phyloP scores from a whole-genome alignment of 1,140 invertebrate species.

The Ptiloglossa arizonensis region DNA sequence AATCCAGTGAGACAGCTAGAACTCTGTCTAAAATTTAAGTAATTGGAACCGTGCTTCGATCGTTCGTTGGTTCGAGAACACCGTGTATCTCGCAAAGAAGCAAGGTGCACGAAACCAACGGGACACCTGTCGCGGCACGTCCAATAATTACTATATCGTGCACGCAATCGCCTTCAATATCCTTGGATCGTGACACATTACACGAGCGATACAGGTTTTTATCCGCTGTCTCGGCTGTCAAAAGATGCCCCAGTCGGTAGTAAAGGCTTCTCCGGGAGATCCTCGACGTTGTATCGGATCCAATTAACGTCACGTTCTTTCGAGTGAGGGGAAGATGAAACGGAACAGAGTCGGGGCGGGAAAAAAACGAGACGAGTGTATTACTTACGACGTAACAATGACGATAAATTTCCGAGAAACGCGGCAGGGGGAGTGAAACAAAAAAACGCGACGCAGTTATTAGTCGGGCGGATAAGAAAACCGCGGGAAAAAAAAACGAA shows the following conservation, averaged over 20 bases:
- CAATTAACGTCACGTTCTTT: slow-evolving; percentile 30
- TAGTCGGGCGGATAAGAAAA: not conserved
- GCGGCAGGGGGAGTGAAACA: not conserved
- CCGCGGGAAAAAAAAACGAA: not conserved
- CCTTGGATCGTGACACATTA: not conserved
- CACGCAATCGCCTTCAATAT: too few species aligned
- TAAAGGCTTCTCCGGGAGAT: not conserved
- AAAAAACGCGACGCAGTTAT: not conserved
- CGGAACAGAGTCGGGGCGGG: too few species aligned
- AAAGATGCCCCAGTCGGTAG: not conserved
- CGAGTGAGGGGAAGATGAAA: not conserved
- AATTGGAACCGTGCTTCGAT: too few species aligned
- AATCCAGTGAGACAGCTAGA: too few species aligned
- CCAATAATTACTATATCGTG: too few species aligned
- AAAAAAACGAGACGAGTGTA: not conserved
- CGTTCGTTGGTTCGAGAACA: too few species aligned
- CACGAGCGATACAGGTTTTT: not conserved
- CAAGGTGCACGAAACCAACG: too few species aligned
- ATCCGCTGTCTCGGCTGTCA: not conserved
- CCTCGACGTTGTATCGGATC: slow-evolving; percentile 19
- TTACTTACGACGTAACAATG: not conserved
- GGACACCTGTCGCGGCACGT: too few species aligned
- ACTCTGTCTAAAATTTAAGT: too few species aligned
- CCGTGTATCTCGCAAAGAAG: too few species aligned
- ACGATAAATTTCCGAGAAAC: slow-evolving; percentile 9